Conservation (phyloP, 2,888 invertebrate species). For the Escarpia spicata region DNA sequence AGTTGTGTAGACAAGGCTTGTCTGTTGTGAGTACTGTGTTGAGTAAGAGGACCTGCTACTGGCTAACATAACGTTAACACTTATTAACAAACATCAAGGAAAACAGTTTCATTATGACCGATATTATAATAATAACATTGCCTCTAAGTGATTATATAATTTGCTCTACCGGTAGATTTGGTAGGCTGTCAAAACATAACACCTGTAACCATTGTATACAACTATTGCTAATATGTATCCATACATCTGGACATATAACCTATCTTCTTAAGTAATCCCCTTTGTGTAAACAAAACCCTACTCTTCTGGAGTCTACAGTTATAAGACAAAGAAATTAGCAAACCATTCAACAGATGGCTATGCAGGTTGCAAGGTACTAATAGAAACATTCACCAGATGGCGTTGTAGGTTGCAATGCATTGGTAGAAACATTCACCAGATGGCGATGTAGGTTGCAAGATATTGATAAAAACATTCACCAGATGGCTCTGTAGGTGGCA, state of each 20-base stretch:
- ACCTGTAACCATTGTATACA: constrained; percentile 7
- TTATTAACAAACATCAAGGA: not conserved
- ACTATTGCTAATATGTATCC: not conserved
- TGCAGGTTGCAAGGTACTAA: too few species aligned
- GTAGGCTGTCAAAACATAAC: not conserved
- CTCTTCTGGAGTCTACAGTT: not conserved
- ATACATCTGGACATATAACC: not conserved
- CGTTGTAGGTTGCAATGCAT: not conserved
- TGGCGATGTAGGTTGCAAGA: not conserved
- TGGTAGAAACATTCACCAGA: not conserved
- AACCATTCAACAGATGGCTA: not conserved
- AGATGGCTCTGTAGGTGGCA: too few species aligned
- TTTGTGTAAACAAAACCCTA: not conserved
- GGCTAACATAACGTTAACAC: not conserved
- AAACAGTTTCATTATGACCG: not conserved
- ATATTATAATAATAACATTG: not conserved
- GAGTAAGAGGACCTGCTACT: not conserved
- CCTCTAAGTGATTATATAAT: not conserved
- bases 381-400: not conserved
- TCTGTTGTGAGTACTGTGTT: too few species aligned
- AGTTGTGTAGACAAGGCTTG: too few species aligned
- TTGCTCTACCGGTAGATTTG: not conserved
- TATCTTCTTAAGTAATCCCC: not conserved
- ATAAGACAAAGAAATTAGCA: not conserved
- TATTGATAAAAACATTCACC: not conserved